Conservation (phyloP, 2,113 vertebrate species). For the Paramormyrops kingsleyae region DNA sequence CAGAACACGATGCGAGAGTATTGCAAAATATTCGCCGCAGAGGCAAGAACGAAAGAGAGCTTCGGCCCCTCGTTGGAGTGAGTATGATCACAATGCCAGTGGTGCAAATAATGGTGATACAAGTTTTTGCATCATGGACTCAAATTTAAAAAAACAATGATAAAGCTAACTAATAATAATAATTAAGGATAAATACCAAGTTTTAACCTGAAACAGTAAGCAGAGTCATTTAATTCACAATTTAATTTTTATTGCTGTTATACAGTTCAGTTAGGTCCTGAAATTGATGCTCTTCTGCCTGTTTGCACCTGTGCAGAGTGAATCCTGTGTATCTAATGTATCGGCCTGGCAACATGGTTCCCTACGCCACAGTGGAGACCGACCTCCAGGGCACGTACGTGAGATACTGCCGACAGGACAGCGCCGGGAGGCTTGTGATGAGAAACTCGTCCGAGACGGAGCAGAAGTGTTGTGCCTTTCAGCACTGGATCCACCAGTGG, state of each 20-base stretch:
- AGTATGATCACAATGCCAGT: slow-evolving; percentile 45
- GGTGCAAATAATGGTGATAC: background rate
- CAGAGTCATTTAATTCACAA: background rate
- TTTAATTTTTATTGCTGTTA: background rate
- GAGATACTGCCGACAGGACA: slow-evolving; percentile 66
- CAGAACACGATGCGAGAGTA: slow-evolving; percentile 93
- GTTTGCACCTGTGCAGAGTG: slow-evolving; percentile 62
- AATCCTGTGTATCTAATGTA: slow-evolving; percentile 86
- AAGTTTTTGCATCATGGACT: background rate
- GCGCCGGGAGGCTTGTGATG: slow-evolving; percentile 46
- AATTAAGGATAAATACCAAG: background rate
- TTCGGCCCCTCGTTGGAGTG: slow-evolving; percentile 86
- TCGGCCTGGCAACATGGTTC: slow-evolving; percentile 85
- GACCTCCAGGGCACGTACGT: slow-evolving; percentile 65
- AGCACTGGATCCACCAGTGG: slow-evolving; percentile 97
- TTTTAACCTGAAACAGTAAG: background rate
- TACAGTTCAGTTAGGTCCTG: background rate
- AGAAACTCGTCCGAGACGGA: slow-evolving; percentile 61
- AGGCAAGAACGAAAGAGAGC: slow-evolving; percentile 70
- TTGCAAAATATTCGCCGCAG: slow-evolving; percentile 92
- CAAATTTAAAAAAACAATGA: background rate
- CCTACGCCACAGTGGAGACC: slow-evolving; percentile 84
- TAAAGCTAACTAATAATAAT: background rate
- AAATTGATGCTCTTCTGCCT: slow-evolving; percentile 1
- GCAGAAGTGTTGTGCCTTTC: slow-evolving; percentile 86